phyloP scores from a whole-genome alignment of 2,888 invertebrate species.

The Zaprionus lineosus region DNA sequence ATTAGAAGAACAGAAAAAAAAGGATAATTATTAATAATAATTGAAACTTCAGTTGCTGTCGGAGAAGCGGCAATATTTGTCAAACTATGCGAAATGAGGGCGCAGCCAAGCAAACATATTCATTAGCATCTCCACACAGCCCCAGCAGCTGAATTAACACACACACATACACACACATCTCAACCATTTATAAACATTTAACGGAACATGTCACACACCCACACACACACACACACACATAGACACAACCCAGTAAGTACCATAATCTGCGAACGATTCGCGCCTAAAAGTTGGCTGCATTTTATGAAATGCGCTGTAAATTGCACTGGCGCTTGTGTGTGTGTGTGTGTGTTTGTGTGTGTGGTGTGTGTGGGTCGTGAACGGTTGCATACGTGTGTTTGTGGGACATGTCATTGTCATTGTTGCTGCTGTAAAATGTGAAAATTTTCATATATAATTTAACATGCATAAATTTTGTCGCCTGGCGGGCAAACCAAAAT shows the following conservation, averaged over 20 bases:
- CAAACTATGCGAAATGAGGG: constrained; percentile 22
- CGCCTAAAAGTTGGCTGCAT: constrained; percentile 61
- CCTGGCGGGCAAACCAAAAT: constrained; percentile 54
- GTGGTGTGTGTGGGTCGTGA: not conserved
- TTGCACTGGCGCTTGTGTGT: constrained; percentile 8
- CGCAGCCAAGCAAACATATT: constrained; percentile 28
- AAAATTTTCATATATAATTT: constrained; percentile 59
- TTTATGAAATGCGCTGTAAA: constrained; percentile 40
- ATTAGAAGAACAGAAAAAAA: no score
- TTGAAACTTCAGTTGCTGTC: constrained; percentile 51
- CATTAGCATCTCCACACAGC: constrained; percentile 36
- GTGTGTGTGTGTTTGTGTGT: not conserved
- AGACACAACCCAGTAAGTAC: not conserved
- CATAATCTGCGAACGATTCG: constrained; percentile 54
- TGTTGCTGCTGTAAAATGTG: constrained; percentile 25
- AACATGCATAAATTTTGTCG: constrained; percentile 66
- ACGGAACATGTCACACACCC: not conserved
- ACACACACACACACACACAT: not conserved
- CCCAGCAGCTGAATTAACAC: constrained; percentile 37
- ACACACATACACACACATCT: constrained; percentile 1
- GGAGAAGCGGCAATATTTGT: constrained; percentile 29
- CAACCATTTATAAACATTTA: no score
- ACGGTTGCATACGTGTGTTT: constrained; percentile 9
- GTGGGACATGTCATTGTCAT: no score
- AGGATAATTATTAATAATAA: constrained; percentile 64